Evolutionary conservation across 1,140 invertebrate species (phyloP).

Genomic region (Sogatella furcifera): DNA sequence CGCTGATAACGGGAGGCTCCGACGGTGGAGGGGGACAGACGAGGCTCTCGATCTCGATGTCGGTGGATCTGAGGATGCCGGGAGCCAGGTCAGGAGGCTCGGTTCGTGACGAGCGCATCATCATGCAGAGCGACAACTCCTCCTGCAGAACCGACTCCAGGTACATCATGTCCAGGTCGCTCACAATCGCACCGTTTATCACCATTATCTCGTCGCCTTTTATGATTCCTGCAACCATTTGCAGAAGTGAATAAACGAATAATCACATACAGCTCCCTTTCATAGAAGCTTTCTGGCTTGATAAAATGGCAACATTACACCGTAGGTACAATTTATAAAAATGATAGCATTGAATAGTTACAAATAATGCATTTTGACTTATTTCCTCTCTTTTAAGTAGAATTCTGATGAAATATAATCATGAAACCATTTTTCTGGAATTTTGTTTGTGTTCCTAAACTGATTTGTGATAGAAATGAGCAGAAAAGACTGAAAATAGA

Average conservation of each 20-base stretch:
- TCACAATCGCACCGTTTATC: constrained; percentile 94
- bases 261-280: too few species aligned
- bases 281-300: too few species aligned
- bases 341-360: too few species aligned
- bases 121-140: constrained; percentile 90
- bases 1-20: constrained; percentile 82
- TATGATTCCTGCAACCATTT: constrained; percentile 65
- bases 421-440: too few species aligned
- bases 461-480: too few species aligned
- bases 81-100: constrained; percentile 76
- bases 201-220: constrained; percentile 98
- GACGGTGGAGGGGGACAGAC: constrained; percentile 92
- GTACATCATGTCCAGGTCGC: constrained; percentile 98
- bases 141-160: constrained; percentile 91
- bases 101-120: constrained; percentile 92
- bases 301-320: too few species aligned
- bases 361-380: too few species aligned
- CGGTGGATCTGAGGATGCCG: constrained; percentile 69
- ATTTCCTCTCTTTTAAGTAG: too few species aligned
- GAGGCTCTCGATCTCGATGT: constrained; percentile 90
- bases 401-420: too few species aligned
- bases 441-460: too few species aligned
- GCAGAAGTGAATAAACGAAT: background rate
- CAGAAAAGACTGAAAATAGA: too few species aligned
- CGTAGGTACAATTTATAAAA: too few species aligned